These are phyloP conservation scores for Hassar affinis DNA, from an alignment of 2,113 vertebrate genomes.

Conservation along the genomic window DNA sequence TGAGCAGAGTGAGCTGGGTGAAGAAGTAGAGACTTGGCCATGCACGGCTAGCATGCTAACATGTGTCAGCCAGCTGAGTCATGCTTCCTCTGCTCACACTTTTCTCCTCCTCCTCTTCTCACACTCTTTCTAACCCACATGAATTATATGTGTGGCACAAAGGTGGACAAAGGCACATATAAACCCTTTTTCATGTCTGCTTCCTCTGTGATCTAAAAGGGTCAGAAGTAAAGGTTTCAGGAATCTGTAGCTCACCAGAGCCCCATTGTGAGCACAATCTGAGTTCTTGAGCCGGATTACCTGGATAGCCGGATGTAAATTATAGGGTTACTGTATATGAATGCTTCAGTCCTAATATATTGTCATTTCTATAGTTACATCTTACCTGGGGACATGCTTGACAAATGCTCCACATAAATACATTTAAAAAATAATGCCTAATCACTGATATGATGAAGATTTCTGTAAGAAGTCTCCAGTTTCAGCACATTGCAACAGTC, in stretches of 20 bases:
- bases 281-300: background rate
- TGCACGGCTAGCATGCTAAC: constrained; percentile 16
- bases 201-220: background rate
- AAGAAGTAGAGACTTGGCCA: background rate
- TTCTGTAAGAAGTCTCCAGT: background rate
- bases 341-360: background rate
- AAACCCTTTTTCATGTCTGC: background rate
- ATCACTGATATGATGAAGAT: background rate
- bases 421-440: background rate
- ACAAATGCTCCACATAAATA: background rate
- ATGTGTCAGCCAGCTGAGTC: constrained; percentile 27
- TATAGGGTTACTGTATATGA: background rate
- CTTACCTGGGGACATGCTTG: background rate
- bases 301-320: background rate
- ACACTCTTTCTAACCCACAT: background rate
- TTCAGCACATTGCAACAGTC: background rate
- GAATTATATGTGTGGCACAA: background rate
- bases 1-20: constrained; percentile 6
- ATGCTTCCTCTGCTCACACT: constrained; percentile 13
- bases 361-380: background rate
- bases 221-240: background rate
- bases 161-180: background rate
- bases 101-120: background rate
- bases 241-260: background rate
- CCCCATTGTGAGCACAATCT: background rate